Evolutionary conservation across 2,113 vertebrate genomes (phyloP).

Genomic region (Lasiurus borealis): DNA sequence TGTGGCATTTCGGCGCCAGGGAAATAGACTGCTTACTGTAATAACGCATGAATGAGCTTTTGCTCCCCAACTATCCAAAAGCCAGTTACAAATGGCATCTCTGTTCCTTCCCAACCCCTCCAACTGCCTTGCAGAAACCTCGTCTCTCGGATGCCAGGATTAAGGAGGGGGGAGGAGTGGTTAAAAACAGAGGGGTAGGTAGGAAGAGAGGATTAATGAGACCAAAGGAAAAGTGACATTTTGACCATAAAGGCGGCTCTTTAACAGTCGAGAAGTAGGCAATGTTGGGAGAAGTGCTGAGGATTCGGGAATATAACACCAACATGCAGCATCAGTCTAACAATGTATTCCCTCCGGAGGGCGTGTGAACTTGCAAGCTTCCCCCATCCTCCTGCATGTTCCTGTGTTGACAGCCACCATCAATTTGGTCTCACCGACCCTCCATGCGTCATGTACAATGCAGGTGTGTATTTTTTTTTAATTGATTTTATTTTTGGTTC

Average conservation of each 20-base stretch:
- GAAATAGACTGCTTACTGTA: constrained; percentile 62
- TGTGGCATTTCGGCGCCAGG: constrained; percentile 39
- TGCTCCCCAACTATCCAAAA: background rate
- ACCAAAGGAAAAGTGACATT: constrained; percentile 52
- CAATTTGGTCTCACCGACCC: background rate
- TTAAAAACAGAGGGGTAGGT: background rate
- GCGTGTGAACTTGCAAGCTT: constrained; percentile 59
- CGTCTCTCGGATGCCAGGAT: constrained; percentile 1
- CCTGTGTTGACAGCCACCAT: background rate
- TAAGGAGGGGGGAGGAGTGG: background rate
- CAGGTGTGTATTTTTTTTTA: background rate
- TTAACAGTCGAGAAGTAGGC: background rate
- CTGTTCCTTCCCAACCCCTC: background rate
- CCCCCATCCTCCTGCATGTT: background rate
- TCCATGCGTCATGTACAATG: background rate
- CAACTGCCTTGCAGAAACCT: constrained; percentile 40
- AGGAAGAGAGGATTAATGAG: background rate
- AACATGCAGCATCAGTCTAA: background rate
- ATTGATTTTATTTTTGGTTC: background rate
- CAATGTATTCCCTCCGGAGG: constrained; percentile 20
- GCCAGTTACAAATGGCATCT: constrained; percentile 49
- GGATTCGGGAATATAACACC: background rate
- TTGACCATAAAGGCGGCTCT: background rate
- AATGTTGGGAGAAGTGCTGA: background rate
- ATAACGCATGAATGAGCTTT: constrained; percentile 61